Evolutionary conservation across 2,888 invertebrate species (phyloP), one percentile per base, ranked within the genome.

Genomic region (Philhelius pedissequus): DNA sequence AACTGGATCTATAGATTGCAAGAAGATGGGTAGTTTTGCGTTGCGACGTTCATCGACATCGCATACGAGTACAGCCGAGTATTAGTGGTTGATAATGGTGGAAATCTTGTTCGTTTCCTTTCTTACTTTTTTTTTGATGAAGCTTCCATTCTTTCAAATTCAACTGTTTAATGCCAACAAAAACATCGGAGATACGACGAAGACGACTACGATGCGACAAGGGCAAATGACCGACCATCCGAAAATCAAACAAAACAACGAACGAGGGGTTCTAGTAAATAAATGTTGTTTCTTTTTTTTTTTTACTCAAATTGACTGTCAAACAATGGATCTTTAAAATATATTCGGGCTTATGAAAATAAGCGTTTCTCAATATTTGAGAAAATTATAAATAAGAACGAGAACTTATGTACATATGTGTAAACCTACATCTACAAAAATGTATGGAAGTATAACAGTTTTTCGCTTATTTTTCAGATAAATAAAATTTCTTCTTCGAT

Each of bases 21-120:
- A 27, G 2, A 81, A 62, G 66, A 73, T 71, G 74, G 32, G n/a
- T 6, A 15, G 35, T 75, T 40, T 45, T 48, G 25, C n/a, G 13
- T 45, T 48, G 25, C n/a, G 13, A 22, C 13, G 3, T 48, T 22
- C n/a, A 1, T n/a, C n/a, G n/a, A n/a, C n/a, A n/a, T n/a, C n/a
- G n/a, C n/a, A n/a, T n/a, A n/a, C n/a, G n/a, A n/a, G n/a, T n/a
- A n/a, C 45, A 20, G 2, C 13, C 22, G 2, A 48, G 18, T 45
- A 30, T 32, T 20, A 30, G 9, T 62, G 45, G 43, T 58, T 52
- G 43, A 43, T 58, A 32, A 30, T 54, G 58, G 45, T 40, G 56
- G 52, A 64, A 62, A 69, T 66, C 22, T 62, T 77, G 66, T 60
- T 68, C 38, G 58, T 62, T 60, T 56, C 68, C 73, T 73, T 68